Percentiles rank a stretch among this genome's conserved stretches.
phyloP scores from a whole-genome alignment of 1,140 invertebrate genomes.

The Drosophila erecta region DNA sequence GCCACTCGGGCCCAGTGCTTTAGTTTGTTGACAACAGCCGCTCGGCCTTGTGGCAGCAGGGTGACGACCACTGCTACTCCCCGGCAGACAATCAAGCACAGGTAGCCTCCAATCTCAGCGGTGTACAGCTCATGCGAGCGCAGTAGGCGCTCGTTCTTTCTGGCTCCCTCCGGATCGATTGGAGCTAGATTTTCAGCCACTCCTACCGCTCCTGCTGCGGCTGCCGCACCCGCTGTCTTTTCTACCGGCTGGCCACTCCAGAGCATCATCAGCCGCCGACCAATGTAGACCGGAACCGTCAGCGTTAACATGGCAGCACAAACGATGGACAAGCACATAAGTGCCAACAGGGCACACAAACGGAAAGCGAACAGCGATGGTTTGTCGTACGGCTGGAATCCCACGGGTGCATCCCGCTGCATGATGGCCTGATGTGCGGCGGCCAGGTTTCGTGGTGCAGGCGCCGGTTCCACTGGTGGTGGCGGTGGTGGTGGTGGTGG shows the following conservation, averaged over 20 bases:
- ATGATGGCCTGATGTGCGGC: slow-evolving; percentile 93
- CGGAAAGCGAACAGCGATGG: slow-evolving; percentile 93
- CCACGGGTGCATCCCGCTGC: slow-evolving; percentile 90
- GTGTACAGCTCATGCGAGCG: slow-evolving; percentile 98
- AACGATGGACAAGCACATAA: slow-evolving; percentile 94
- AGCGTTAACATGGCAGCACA: slow-evolving; percentile 85
- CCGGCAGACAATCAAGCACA: slow-evolving; percentile 95
- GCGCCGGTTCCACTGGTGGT: slow-evolving; percentile 71
- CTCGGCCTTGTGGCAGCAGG: slow-evolving; percentile 95
- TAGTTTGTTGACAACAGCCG: slow-evolving; percentile 90
- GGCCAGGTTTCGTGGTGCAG: slow-evolving; percentile 86
- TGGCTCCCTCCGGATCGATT: slow-evolving; percentile 47
- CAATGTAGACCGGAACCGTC: slow-evolving; percentile 95
- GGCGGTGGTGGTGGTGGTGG: slow-evolving; percentile 78
- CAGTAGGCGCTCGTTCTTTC: slow-evolving; percentile 86
- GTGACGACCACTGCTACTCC: slow-evolving; percentile 91
- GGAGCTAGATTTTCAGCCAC: slow-evolving; percentile 10
- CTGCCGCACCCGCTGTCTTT: slow-evolving; percentile 25
- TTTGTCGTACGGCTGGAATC: slow-evolving; percentile 94
- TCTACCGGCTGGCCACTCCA: slow-evolving; percentile 87
- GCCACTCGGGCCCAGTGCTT: slow-evolving; percentile 90
- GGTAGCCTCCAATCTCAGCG: slow-evolving; percentile 93
- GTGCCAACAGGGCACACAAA: slow-evolving; percentile 90
- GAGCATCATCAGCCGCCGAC: slow-evolving; percentile 93
- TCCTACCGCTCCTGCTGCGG: slow-evolving; percentile 10